Evolutionary conservation across 1,140 invertebrate genomes (phyloP).

Genomic region (Lordiphosa stackelbergi): DNA sequence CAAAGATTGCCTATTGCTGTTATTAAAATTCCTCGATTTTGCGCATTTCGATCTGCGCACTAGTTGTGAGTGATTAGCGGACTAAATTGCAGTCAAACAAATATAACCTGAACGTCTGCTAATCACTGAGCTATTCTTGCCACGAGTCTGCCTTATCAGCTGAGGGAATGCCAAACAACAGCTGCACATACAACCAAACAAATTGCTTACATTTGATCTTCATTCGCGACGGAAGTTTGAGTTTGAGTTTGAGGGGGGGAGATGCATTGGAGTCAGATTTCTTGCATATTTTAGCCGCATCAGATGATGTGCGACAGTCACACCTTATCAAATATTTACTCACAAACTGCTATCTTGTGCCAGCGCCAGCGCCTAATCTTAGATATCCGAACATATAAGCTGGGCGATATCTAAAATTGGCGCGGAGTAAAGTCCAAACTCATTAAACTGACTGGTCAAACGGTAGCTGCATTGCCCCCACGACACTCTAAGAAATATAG

Average conservation of each 20-base stretch:
- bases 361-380: slow-evolving; percentile 23
- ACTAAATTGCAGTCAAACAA: too few species aligned
- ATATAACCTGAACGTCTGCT: too few species aligned
- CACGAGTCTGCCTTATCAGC: too few species aligned
- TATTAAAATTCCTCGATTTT: slow-evolving; percentile 22
- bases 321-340: slow-evolving; percentile 28
- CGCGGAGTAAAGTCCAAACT: slow-evolving; percentile 47
- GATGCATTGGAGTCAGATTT: background rate
- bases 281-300: slow-evolving; percentile 4
- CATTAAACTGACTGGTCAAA: slow-evolving; percentile 30
- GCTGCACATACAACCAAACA: background rate
- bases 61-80: background rate
- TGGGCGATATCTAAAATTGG: slow-evolving; percentile 6
- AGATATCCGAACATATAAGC: slow-evolving; percentile 26
- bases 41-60: slow-evolving; percentile 18
- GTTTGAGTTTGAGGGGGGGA: background rate
- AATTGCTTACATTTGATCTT: background rate
- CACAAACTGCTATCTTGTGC: slow-evolving; percentile 19
- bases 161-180: background rate
- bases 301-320: slow-evolving; percentile 24
- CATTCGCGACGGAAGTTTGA: background rate
- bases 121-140: too few species aligned
- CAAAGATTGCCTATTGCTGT: slow-evolving; percentile 32
- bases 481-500: slow-evolving; percentile 17
- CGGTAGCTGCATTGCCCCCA: background rate